phyloP scores from a whole-genome alignment of 2,888 invertebrate genomes.

The Meta bourneti region DNA sequence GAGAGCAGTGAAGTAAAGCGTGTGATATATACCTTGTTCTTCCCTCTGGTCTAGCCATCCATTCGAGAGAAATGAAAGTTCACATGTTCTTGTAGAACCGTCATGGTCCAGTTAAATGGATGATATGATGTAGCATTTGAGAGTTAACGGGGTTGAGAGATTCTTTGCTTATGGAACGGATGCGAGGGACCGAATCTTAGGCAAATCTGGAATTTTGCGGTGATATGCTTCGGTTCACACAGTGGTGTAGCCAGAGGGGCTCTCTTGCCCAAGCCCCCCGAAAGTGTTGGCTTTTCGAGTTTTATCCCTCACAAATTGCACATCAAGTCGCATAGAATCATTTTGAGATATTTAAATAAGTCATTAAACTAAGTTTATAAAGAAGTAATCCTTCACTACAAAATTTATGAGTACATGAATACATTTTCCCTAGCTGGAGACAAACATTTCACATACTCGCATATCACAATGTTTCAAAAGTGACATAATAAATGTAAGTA shows the following conservation, averaged over 20 bases:
- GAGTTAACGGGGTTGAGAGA: conserved; percentile 19
- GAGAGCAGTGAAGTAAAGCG: background rate
- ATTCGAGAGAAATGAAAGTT: conserved; percentile 50
- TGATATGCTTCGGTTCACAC: background rate
- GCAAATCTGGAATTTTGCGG: background rate
- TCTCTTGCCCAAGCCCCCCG: no score
- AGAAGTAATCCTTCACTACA: no score
- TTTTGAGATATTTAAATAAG: background rate
- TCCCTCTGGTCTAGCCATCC: background rate
- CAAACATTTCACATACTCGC: no score
- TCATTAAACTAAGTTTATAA: no score
- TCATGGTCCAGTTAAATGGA: conserved; percentile 58
- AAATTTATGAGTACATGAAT: no score
- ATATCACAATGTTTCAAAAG: no score
- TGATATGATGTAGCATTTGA: conserved; percentile 7
- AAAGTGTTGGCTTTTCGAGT: no score
- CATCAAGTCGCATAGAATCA: background rate
- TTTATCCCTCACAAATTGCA: background rate
- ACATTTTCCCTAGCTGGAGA: no score
- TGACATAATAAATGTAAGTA: no score
- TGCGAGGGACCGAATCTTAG: background rate
- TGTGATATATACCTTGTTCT: conserved; percentile 6
- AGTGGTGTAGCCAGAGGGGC: background rate
- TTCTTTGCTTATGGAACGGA: conserved; percentile 13
- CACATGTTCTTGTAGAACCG: conserved; percentile 6